Evolutionary conservation across 1,140 invertebrate species (phyloP), one percentile per base, ranked within the genome.

Genomic region (Pissodes strobi): DNA sequence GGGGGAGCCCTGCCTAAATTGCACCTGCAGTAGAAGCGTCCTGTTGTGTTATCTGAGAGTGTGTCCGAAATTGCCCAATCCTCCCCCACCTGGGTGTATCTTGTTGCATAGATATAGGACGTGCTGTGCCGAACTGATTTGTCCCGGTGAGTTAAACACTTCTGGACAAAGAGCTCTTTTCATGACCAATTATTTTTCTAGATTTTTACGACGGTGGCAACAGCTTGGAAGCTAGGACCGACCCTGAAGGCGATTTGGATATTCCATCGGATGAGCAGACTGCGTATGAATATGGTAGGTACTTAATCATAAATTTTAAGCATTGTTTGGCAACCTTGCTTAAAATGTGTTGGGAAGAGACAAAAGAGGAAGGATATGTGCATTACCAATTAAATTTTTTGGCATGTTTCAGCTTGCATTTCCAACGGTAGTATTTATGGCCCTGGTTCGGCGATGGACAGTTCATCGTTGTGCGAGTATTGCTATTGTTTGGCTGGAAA

Each of bases 391-490:
- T 3, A 2, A 51, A 25, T 57, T 68, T 56, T 51, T n/a, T n/a
- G n/a, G n/a, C n/a, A 69, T 64, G 73, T 75, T 74, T 49, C 77
- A 89, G 90, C 87, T 61, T 92, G 90, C 74, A 78, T 89, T 60
- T 80, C 85, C 48, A 88, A 89, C 63, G 90, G 90, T 10, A 87
- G 87, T n/a, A 79, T 87, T 56, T 93, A 90, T 76, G 88, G 86
- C 8, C 87, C 89, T 30, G 93, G 93, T 0, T 94, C 92, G 2
- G 92, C 92, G 0, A 91, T 94, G 89, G 81, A 86, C 58, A 87
- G 88, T 2, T 87, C 86, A 9, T 85, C 85, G 48, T 82, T 86
- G 3, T 95, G 93, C 79, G 89, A 93, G 78, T 92, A 93, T 74
- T 95, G 93, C 78, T 95, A 92, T 79, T 95, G 93, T 73, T 80